phyloP scores from a whole-genome alignment of 2,888 invertebrate species.

The Syrista parreyssii region DNA sequence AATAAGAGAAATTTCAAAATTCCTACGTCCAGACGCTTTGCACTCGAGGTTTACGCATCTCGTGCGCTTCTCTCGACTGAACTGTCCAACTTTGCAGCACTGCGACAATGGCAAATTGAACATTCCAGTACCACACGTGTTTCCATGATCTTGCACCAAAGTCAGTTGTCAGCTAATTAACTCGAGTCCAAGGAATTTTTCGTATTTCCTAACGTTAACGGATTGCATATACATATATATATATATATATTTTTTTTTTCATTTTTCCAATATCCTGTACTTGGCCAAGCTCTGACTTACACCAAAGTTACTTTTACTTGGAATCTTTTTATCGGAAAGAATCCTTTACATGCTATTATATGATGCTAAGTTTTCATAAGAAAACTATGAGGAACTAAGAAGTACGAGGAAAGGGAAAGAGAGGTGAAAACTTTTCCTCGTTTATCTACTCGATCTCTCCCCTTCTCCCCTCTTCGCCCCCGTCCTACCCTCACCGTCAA shows the following conservation, averaged over 20 bases:
- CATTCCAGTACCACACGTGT: not conserved
- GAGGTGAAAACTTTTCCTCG: constrained; percentile 20
- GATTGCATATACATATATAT: too few species aligned
- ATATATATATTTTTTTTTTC: too few species aligned
- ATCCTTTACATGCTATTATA: not conserved
- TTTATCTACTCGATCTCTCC: not conserved
- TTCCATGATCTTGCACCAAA: not conserved
- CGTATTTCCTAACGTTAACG: too few species aligned
- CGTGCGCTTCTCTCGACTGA: not conserved
- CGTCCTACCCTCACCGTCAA: too few species aligned
- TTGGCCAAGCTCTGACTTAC: not conserved
- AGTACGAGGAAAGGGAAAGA: not conserved
- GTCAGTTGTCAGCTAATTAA: not conserved
- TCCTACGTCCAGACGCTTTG: not conserved
- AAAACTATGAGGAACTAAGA: not conserved
- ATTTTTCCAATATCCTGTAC: not conserved
- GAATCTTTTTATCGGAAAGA: not conserved
- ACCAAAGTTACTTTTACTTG: not conserved
- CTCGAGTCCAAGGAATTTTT: not conserved
- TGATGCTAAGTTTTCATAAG: not conserved
- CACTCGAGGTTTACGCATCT: not conserved
- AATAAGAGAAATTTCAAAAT: not conserved
- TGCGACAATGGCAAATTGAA: not conserved
- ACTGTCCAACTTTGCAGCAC: not conserved
- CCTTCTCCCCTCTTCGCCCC: too few species aligned